Evolutionary conservation across 37 sponge, comb jelly and placozoan genomes (phyloP), one percentile per base, ranked within the genome.

Genomic region (Axinella damicornis): DNA sequence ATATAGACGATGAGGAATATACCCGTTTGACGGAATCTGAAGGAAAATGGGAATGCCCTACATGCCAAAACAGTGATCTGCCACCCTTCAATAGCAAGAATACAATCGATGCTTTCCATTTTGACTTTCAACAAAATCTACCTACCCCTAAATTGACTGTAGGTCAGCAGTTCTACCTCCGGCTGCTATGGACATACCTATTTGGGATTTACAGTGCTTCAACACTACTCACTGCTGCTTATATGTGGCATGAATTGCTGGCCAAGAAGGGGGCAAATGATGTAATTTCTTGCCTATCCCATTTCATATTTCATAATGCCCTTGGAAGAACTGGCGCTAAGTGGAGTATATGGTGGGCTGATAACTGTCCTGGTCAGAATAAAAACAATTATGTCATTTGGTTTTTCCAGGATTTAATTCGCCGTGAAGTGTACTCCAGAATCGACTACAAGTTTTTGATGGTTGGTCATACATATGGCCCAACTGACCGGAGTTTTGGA

Each of bases 81-180:
- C 79, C 67, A 0, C 39, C 31, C 4, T 78, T 71, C 24, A 78
- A 86, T 57, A 78, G 79, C 62, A 65, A 55, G 18, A 36, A 69
- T 58, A 73, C 73, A 34, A 34, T 77, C 15, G 79, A 78, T 30
- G 61, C 58, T 0, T 78, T 86, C 53, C 78, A 88, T 70, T 90
- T 90, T 61, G 90, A 90, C 57, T 90, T 90, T 52, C 90, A 90
- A 54, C 70, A 90, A 53, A 89, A 82, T 56, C 61, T 90, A 16
- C 80, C 84, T 5, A 90, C 85, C 6, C 90, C 90, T 56, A 90
- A 90, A 67, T 72, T 90, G 40, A 53, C 85, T 53, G 90, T 90
- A 22, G 90, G 90, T 53, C 37, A 78, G 80, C 85, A 83, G 52
- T 90, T 84, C 35, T 86, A 87, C 46, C 58, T 78, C 24, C 58